These are phyloP conservation scores for Dendroctonus valens DNA, from an alignment of 1,140 invertebrate species.

Conservation along the genomic window DNA sequence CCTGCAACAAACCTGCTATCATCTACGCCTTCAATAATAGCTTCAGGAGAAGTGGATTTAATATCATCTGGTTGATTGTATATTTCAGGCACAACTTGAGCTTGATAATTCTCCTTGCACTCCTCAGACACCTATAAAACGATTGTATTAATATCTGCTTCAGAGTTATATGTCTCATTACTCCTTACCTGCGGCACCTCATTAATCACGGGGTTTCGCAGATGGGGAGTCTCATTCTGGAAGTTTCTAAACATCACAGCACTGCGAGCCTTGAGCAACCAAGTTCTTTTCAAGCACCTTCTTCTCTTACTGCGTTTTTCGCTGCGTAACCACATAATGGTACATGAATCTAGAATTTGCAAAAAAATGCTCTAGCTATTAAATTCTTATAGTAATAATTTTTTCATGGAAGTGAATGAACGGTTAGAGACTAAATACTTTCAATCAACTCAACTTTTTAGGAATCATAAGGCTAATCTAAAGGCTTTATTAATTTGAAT, in stretches of 20 bases:
- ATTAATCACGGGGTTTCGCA: background rate
- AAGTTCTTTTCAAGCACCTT: slow-evolving; percentile 31
- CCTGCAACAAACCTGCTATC: slow-evolving; percentile 21
- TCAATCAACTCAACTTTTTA: background rate
- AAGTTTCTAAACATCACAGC: slow-evolving; percentile 21
- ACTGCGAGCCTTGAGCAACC: slow-evolving; percentile 29
- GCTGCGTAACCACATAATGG: slow-evolving; percentile 47
- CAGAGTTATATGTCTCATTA: background rate
- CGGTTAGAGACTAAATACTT: slow-evolving; percentile 1
- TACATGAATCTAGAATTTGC: slow-evolving; percentile 17
- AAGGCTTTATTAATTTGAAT: background rate
- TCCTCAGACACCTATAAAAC: slow-evolving; percentile 31
- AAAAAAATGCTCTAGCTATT: background rate
- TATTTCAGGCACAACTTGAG: slow-evolving; percentile 45
- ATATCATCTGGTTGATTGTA: slow-evolving; percentile 34
- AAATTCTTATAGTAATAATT: background rate
- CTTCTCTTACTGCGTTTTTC: slow-evolving; percentile 41
- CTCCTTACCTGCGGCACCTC: background rate
- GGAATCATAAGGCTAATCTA: background rate
- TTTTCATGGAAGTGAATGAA: background rate
- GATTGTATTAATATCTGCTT: background rate
- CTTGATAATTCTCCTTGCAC: slow-evolving; percentile 46
- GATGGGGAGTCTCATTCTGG: slow-evolving; percentile 21
- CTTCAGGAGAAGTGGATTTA: slow-evolving; percentile 23
- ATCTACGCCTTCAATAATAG: slow-evolving; percentile 14